Conservation (phyloP, 2,113 vertebrate species). For the Phylloscopus whistleri region DNA sequence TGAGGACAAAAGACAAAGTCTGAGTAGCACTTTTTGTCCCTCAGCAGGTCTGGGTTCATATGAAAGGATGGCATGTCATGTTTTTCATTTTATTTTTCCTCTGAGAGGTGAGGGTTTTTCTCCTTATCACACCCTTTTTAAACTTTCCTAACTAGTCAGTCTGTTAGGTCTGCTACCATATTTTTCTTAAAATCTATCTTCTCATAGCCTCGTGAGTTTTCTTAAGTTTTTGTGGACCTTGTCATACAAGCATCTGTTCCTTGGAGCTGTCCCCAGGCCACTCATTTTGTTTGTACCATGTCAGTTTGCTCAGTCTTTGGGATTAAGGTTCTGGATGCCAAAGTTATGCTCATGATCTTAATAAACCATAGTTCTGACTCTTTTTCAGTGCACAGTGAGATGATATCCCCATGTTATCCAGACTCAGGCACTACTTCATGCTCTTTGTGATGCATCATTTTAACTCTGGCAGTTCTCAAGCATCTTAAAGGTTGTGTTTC, state of each 20-base stretch:
- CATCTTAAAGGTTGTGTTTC: neutral
- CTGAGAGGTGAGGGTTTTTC: neutral
- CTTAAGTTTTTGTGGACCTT: neutral
- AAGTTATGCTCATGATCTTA: neutral
- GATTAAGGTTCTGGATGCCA: neutral
- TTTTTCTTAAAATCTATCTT: neutral
- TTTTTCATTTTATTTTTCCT: neutral
- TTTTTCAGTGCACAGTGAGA: neutral
- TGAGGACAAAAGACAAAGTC: neutral
- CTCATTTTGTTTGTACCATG: neutral
- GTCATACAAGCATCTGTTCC: neutral
- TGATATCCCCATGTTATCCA: neutral
- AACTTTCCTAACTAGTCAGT: neutral
- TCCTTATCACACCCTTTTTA: neutral
- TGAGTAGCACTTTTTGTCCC: neutral
- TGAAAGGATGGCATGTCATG: neutral
- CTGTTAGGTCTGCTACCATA: rapidly evolving
- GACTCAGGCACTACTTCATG: neutral
- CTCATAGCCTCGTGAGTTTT: neutral
- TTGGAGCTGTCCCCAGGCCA: neutral
- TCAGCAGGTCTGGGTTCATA: neutral
- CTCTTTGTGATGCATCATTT: neutral
- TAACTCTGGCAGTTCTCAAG: neutral
- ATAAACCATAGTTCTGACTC: neutral
- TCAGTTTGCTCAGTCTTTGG: neutral